phyloP scores from a whole-genome alignment of 2,888 invertebrate genomes.

The Callosobruchus maculatus region DNA sequence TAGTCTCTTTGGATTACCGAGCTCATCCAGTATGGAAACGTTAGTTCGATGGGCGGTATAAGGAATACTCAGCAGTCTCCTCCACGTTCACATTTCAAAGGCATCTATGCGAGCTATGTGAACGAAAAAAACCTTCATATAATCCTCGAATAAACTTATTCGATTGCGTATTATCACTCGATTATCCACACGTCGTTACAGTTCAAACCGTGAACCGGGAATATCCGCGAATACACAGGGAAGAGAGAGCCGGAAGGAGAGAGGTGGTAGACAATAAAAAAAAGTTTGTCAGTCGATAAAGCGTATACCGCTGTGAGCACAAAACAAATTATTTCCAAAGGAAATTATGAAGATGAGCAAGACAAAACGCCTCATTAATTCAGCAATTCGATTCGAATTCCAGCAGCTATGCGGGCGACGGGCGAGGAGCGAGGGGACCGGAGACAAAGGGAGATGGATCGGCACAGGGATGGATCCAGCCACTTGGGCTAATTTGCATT shows the following conservation, averaged over 20 bases:
- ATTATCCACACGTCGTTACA: background rate
- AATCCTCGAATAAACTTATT: too few relatives aligned
- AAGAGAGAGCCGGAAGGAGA: too few relatives aligned
- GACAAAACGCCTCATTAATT: constrained; percentile 32
- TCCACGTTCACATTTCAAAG: too few relatives aligned
- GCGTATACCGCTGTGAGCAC: background rate
- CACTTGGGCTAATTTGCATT: background rate
- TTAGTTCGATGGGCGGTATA: too few relatives aligned
- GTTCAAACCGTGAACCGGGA: background rate
- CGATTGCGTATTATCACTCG: background rate
- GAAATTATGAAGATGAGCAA: constrained; percentile 17
- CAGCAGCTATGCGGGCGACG: constrained; percentile 5
- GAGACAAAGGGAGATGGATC: background rate
- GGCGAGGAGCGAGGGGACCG: background rate
- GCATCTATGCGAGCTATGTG: too few relatives aligned
- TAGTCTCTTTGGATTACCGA: too few relatives aligned
- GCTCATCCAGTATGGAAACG: too few relatives aligned
- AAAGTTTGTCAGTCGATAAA: background rate
- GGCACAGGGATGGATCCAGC: background rate
- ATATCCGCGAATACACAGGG: background rate
- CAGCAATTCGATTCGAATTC: constrained; percentile 37
- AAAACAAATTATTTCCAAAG: background rate
- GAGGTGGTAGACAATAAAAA: background rate
- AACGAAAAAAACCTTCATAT: too few relatives aligned
- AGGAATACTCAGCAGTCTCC: too few relatives aligned